phyloP scores from a whole-genome alignment of 1,140 invertebrate genomes.

The Aphis craccivora region DNA sequence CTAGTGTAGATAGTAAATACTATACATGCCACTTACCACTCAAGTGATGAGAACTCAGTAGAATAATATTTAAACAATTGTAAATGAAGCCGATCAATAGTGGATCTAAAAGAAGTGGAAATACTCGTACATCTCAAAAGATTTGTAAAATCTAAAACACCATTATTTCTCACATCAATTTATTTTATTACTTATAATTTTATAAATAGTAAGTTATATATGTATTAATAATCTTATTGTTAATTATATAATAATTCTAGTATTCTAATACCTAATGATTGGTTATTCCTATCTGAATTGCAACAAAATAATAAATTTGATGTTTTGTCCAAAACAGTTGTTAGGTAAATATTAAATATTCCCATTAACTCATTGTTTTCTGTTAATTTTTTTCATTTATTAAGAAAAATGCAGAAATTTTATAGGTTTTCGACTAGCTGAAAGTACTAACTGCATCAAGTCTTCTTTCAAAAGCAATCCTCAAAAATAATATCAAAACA shows the following conservation, averaged over 20 bases:
- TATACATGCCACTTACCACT: not conserved
- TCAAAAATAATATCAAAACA: not conserved
- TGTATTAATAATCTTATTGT: not conserved
- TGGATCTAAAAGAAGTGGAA: not conserved
- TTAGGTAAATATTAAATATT: not conserved
- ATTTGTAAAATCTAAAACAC: too few relatives aligned
- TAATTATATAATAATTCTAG: not conserved
- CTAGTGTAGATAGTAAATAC: not conserved
- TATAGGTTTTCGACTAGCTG: not conserved
- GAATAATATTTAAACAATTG: not conserved
- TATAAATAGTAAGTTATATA: not conserved
- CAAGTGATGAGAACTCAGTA: not conserved
- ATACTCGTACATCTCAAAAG: not conserved
- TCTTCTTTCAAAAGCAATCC: not conserved
- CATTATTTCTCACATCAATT: not conserved
- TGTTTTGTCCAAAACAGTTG: not conserved
- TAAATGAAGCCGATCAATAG: not conserved
- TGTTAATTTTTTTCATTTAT: not conserved
- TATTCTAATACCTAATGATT: not conserved
- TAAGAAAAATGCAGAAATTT: not conserved
- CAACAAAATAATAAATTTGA: not conserved
- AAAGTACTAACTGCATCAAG: not conserved
- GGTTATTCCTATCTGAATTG: not conserved
- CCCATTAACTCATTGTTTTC: not conserved
- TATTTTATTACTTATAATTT: not conserved